Base-by-base conservation (phyloP, 2,888 invertebrate species). In the Aspidapion aeneum region DNA sequence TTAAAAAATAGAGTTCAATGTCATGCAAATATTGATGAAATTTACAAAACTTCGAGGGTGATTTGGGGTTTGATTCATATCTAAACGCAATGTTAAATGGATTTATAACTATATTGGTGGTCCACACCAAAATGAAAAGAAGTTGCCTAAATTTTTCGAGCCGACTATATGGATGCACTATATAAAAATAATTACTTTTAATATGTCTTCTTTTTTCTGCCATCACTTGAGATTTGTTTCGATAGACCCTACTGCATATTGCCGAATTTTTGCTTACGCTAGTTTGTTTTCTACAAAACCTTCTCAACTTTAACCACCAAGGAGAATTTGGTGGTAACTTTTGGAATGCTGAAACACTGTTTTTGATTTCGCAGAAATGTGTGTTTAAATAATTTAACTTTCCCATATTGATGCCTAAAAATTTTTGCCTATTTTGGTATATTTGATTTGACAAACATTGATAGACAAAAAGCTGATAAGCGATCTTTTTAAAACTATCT, bases 101-200 rank as follows among this genome's bases (percentile, higher is more conserved):
- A 20, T 19, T 16, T 1, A 48, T 55, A n/a, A 55, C 19, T 9
- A 60, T 52, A 55, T 63, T 50, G 49, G 50, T 57, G 1, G 50
- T 7, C 21, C 55, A 58, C 21, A 63, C 55, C 35, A 63, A 1
- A 17, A 63, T 19, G 50, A 65, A 65, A 20, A 63, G 0, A 17
- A 63, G 2, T 35, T 65, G 51, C 16, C 65, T 63, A 9, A 57
- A 50, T 9, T 22, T 60, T 55, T 63, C 57, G 50, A 63, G 20
- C 19, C 50, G 52, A 60, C 65, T 63, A 55, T 63, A 63, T 1
- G 63, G 65, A 49, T 65, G 65, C 21, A 65, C 63, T 7, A 65
- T 56, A 35, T 63, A 65, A 35, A 51, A 50, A 55, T 18, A 61
- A 49, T 62, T 57, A 48, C 58, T 63, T n/a, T 18, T 16, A 1